Base-by-base conservation (phyloP, 2,888 invertebrate genomes). In the Omphaloscelis lunosa region DNA sequence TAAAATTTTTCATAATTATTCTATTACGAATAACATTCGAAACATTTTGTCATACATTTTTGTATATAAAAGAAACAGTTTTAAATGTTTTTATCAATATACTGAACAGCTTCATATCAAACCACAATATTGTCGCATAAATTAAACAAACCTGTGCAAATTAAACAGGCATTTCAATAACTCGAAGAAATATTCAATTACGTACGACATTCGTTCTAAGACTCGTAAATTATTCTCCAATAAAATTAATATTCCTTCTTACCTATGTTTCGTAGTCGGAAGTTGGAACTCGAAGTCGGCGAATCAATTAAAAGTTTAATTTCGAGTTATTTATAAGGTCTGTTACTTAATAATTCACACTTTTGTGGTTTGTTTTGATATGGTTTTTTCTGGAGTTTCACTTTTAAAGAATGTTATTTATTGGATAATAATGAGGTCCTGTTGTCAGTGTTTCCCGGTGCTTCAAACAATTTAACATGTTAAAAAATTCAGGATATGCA, bases 251-350 rank as follows among this genome's bases (percentile, higher is more conserved):
- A 89, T 87, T 85, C 82, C 81, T 69, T 83, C 71, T 76, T 78
- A 77, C 75, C 79, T 80, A 87, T 83, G 82, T 87, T 83, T 80
- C 73, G 79, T 77, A 79, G 68, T 81, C 75, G 61, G 63, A 77
- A 87, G 81, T 80, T 79, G 59, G 82, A 58, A 45, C 34, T 75
- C 82, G n/a, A 87, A 84, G 82, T 86, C 85, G 53, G 76, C 27
- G 80, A 89, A 86, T 88, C 89, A 90, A 90, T 89, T 89, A 89
- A 89, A 89, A 90, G 83, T 89, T 88, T 34, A 77, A 85, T 81
- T 87, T 82, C 69, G 79, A 79, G 75, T 83, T 75, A 84, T 85
- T 83, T 41, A 86, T 74, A 75, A 85, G 84, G 72, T 85, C 77
- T 79, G 29, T 82, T 15, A 45, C 45, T 45, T 73, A 79, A 75